These are phyloP conservation scores for Anaspis maculata DNA, from an alignment of 2,888 invertebrate genomes.

Conservation along the genomic window DNA sequence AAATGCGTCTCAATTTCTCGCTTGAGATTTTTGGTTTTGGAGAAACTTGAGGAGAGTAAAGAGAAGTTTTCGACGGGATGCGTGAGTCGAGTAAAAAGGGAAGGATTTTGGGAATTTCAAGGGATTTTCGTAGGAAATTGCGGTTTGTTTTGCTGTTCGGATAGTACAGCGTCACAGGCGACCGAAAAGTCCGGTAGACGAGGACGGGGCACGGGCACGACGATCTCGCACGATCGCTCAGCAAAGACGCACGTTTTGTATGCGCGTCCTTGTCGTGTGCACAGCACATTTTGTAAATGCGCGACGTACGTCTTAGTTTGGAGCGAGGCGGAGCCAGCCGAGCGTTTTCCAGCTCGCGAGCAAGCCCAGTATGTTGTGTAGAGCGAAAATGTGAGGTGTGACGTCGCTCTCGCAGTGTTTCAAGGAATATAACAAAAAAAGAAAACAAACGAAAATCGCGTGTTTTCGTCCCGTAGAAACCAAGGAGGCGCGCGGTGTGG, in stretches of 20 bases:
- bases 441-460: constrained; percentile 5
- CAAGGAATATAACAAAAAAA: constrained; percentile 9
- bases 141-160: constrained; percentile 24
- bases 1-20: too few relatives aligned
- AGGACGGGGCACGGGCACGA: constrained; percentile 37
- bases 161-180: constrained; percentile 33
- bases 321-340: constrained; percentile 34
- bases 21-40: neutral
- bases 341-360: constrained; percentile 27
- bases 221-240: constrained; percentile 35
- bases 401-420: constrained; percentile 34
- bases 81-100: neutral
- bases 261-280: constrained; percentile 23
- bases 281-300: too few relatives aligned
- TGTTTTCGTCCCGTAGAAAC: neutral
- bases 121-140: constrained; percentile 3
- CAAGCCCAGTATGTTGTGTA: constrained; percentile 35
- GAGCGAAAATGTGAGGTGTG: constrained; percentile 38
- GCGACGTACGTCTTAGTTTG: constrained; percentile 20
- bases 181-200: constrained; percentile 37
- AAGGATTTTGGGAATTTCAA: neutral
- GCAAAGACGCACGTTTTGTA: constrained; percentile 20
- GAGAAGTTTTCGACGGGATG: neutral
- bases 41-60: neutral
- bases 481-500: constrained; percentile 2